phyloP scores from a whole-genome alignment of 35 echinoderm and acorn worm species.

The Patiria miniata region DNA sequence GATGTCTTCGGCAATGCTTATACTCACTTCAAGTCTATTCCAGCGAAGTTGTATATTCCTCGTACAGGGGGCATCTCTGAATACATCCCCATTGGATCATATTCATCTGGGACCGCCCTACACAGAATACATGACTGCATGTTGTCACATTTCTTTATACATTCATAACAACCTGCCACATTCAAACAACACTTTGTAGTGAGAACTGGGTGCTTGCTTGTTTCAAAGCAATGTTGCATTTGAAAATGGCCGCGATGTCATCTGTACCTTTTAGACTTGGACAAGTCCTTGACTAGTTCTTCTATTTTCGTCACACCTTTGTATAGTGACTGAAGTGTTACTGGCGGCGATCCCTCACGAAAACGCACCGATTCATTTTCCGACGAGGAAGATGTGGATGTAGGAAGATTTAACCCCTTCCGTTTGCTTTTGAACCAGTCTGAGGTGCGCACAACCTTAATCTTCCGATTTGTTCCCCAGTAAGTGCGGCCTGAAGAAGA shows the following conservation, averaged over 20 bases:
- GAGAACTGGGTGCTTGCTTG: background rate
- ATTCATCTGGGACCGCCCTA: background rate
- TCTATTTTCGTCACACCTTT: background rate
- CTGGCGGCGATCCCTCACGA: background rate
- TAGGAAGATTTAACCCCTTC: background rate
- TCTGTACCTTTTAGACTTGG: background rate
- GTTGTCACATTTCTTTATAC: background rate
- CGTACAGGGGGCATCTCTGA: background rate
- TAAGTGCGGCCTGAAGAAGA: background rate
- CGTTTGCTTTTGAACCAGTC: background rate
- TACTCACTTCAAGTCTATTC: background rate
- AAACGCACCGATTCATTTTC: background rate
- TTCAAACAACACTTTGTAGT: background rate
- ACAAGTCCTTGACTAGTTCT: background rate
- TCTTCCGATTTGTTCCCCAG: background rate
- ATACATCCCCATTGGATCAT: background rate
- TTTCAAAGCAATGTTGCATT: slow-evolving; percentile 11
- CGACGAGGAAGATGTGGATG: background rate
- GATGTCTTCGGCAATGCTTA: no score
- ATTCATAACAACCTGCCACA: background rate
- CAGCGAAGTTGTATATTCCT: background rate
- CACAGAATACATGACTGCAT: background rate
- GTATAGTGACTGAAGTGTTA: no score
- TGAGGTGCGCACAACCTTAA: background rate
- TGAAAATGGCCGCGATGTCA: background rate